These are phyloP conservation scores for Microctonus hyperodae DNA, from an alignment of 2,888 invertebrate species.

Conservation along the genomic window DNA sequence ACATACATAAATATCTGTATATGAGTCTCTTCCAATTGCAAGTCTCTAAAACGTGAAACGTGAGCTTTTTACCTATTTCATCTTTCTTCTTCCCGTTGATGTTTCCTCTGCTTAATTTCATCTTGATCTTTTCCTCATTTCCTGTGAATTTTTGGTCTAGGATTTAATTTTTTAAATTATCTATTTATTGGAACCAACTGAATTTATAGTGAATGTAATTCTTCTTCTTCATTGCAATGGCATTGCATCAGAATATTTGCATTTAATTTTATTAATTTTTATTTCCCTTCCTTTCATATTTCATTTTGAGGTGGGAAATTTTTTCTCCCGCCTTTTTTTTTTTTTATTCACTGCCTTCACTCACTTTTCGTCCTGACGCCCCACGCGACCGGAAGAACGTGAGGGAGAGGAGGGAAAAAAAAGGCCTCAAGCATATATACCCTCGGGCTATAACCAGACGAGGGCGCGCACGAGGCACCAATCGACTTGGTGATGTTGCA, in stretches of 20 bases:
- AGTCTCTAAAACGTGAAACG: not conserved
- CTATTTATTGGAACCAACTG: not conserved
- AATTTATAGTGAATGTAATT: not conserved
- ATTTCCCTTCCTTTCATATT: not conserved
- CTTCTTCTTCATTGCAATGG: too few relatives aligned
- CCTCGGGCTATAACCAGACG: constrained; percentile 20
- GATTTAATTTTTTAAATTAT: not conserved
- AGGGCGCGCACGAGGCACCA: constrained; percentile 28
- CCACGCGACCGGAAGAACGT: constrained; percentile 28
- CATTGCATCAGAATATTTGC: not conserved
- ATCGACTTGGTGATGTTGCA: constrained; percentile 13
- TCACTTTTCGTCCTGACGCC: constrained; percentile 11
- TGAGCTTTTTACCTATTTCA: constrained; percentile 22
- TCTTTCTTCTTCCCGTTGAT: not conserved
- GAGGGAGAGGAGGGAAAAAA: constrained; percentile 16
- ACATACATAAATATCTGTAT: constrained; percentile 21
- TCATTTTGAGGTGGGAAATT: not conserved
- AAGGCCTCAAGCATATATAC: constrained; percentile 19
- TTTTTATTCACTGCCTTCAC: not conserved
- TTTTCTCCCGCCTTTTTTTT: constrained; percentile 8
- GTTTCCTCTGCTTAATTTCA: not conserved
- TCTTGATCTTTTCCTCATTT: not conserved
- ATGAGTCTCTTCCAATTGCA: not conserved
- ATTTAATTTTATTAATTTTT: not conserved
- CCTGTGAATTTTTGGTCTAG: not conserved